Evolutionary conservation across 2,888 invertebrate species (phyloP).

Genomic region (Frankliniella intonsa): DNA sequence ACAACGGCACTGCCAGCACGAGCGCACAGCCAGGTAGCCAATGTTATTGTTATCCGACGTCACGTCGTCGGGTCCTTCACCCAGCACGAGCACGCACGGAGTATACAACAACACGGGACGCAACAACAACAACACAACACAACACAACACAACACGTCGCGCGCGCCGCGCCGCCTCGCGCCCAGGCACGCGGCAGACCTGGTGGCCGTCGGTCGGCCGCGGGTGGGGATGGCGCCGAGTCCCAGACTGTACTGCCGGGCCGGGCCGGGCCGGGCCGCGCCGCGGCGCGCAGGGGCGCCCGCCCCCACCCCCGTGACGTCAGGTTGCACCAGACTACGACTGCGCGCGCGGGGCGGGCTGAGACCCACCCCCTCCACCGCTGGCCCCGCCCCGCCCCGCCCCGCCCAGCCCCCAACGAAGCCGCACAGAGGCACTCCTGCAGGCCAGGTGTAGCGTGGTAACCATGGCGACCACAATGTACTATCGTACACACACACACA

Average conservation of each 20-base stretch:
- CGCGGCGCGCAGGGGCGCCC: background rate
- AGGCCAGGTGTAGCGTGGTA: conserved; percentile 13
- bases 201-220: background rate
- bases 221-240: background rate
- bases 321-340: conserved; percentile 19
- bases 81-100: too few relatives aligned
- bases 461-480: background rate
- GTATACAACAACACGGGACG: background rate
- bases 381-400: background rate
- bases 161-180: background rate
- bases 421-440: background rate
- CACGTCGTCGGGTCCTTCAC: too few relatives aligned
- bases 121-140: background rate
- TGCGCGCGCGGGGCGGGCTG: background rate
- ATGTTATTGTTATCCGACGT: too few relatives aligned
- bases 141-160: background rate
- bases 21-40: too few relatives aligned
- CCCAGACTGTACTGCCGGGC: conserved; percentile 15
- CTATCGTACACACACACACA: too few relatives aligned
- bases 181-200: background rate
- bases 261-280: background rate
- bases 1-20: too few relatives aligned
- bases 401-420: background rate
- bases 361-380: background rate
- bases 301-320: conserved; percentile 7